Percentiles rank a stretch among this genome's conserved stretches.
These are phyloP conservation scores for Tiaroga cobitis DNA, from an alignment of 2,797 vertebrate genomes.

Conservation along the genomic window DNA sequence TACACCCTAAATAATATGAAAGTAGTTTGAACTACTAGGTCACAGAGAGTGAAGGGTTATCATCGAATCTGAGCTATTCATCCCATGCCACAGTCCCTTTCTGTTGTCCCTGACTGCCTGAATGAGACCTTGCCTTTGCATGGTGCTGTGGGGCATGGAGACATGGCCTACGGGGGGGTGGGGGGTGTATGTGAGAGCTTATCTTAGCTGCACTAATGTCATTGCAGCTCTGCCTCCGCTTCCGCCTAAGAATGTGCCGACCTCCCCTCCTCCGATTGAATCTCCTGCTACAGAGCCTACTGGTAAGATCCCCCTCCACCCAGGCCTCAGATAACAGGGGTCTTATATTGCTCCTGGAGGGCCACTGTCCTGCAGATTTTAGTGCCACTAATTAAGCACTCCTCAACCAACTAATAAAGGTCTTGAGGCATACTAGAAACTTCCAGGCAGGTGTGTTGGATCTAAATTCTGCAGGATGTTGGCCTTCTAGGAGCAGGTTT, in stretches of 20 bases:
- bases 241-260: conserved; percentile 92
- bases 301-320: conserved; percentile 75
- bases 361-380: background rate
- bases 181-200: conserved; percentile 38
- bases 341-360: background rate
- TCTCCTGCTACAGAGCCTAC: conserved; percentile 78
- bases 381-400: background rate
- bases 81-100: conserved; percentile 49
- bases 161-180: conserved; percentile 40
- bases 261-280: conserved; percentile 80
- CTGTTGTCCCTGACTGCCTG: conserved; percentile 56
- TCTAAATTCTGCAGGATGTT: background rate
- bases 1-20: background rate
- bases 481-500: background rate
- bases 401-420: background rate
- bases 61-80: conserved; percentile 47
- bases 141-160: conserved; percentile 58
- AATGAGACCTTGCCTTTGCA: conserved; percentile 60
- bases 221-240: conserved; percentile 91
- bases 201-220: conserved; percentile 64
- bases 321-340: conserved; percentile 64
- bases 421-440: background rate
- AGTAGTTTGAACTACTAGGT: conserved; percentile 37
- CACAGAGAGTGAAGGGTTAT: conserved; percentile 60
- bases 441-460: background rate